A percentile compares a stretch with the other conserved stretches of the same genome.
Evolutionary conservation across 2,113 vertebrate genomes (phyloP).

Genomic region (Percopsis transmontana): DNA sequence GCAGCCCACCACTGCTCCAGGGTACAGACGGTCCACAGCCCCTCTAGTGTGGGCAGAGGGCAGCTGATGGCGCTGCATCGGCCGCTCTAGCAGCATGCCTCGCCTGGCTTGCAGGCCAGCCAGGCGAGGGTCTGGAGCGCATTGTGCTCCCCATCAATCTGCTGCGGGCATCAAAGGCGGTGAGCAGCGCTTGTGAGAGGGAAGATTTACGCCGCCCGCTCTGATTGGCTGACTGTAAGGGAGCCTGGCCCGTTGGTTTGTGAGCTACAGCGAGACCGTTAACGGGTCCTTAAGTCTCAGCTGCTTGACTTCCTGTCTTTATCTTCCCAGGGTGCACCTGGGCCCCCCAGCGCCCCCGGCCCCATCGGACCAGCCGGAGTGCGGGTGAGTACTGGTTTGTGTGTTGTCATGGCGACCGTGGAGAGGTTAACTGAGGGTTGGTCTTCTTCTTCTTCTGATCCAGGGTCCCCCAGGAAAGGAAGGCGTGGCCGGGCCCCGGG

Average conservation of each 20-base stretch:
- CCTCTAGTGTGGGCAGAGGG: constrained; percentile 13
- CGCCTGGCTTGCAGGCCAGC: constrained; percentile 60
- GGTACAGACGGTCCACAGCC: no score
- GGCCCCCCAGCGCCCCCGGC: constrained; percentile 83
- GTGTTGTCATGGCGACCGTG: background rate
- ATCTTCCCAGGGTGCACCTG: constrained; percentile 84
- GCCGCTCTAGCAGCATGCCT: constrained; percentile 56
- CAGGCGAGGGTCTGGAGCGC: constrained; percentile 58
- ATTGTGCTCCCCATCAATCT: constrained; percentile 67
- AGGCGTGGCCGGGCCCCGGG: constrained; percentile 87
- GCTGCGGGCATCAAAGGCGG: constrained; percentile 67
- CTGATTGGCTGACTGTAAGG: no score
- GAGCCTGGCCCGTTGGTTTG: no score
- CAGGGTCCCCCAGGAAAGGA: constrained; percentile 95
- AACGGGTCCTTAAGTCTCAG: no score
- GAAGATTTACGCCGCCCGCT: no score
- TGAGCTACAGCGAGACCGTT: no score
- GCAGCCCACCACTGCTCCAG: no score
- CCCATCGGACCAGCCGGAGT: constrained; percentile 88
- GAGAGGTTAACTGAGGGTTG: background rate
- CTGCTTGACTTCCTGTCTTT: constrained; percentile 9
- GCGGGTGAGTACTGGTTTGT: constrained; percentile 78
- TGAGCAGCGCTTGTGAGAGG: constrained; percentile 41
- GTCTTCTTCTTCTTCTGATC: constrained; percentile 41
- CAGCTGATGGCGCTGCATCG: constrained; percentile 63